Percentiles rank a stretch among this genome's conserved stretches.
Conservation (phyloP, 2,113 vertebrate genomes). For the Stercorarius parasiticus region DNA sequence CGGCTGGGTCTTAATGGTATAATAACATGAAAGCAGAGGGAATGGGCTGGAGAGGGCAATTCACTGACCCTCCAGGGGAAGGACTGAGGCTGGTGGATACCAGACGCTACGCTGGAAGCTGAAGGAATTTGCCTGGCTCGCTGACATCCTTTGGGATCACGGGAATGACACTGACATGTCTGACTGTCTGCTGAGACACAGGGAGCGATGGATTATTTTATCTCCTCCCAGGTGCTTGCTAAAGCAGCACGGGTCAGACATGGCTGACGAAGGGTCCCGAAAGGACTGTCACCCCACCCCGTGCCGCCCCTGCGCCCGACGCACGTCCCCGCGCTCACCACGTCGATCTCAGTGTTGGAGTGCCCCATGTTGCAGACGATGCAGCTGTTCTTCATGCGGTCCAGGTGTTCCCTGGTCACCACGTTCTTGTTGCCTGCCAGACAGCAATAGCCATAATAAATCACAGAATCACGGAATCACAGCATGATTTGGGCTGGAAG, state of each 20-base stretch:
- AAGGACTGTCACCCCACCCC: accelerated
- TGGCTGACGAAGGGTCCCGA: background rate
- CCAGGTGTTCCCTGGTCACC: conserved; percentile 92
- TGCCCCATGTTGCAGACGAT: conserved; percentile 99
- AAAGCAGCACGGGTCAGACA: background rate
- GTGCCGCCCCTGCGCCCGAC: accelerated
- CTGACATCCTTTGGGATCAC: background rate
- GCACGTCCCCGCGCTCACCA: conserved; percentile 75
- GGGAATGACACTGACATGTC: accelerated
- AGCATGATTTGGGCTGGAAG: background rate
- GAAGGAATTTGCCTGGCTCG: background rate
- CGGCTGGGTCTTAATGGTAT: background rate
- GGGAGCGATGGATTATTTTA: accelerated
- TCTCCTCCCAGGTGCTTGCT: background rate
- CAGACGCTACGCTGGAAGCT: background rate
- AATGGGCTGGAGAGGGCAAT: background rate
- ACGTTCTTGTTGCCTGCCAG: conserved; percentile 95
- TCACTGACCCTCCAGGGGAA: background rate
- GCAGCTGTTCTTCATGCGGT: conserved; percentile 97
- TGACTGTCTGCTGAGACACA: background rate
- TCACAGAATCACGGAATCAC: background rate
- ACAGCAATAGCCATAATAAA: background rate
- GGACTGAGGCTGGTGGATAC: background rate
- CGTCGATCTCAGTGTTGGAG: conserved; percentile 98
- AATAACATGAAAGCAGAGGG: accelerated